Evolutionary conservation across 2,888 invertebrate genomes (phyloP).

Genomic region (Noctua janthe): DNA sequence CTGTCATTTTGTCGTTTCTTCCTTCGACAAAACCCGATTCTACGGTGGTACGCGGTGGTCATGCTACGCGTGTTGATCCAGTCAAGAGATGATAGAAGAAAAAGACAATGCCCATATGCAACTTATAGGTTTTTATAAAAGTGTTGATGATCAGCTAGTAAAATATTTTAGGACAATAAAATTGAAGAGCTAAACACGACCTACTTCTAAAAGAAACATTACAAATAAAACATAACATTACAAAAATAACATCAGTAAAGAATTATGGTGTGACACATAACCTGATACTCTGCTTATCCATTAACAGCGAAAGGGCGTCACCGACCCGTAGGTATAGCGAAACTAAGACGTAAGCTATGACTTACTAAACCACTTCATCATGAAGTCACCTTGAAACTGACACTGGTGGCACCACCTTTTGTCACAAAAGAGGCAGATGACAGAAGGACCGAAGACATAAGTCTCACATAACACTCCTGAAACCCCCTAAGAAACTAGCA

Average conservation of each 20-base stretch:
- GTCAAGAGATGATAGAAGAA: neutral
- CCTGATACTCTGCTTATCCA: conserved; percentile 25
- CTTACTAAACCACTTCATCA: conserved; percentile 52
- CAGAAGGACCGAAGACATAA: conserved; percentile 20
- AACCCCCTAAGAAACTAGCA: neutral
- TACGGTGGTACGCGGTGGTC: no score
- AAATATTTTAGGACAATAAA: neutral
- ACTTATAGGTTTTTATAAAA: neutral
- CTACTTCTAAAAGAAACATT: neutral
- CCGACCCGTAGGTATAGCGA: conserved; percentile 5
- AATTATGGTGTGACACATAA: neutral
- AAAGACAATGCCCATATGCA: neutral
- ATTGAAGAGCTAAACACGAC: neutral
- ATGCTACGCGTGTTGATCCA: neutral
- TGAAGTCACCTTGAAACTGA: conserved; percentile 53
- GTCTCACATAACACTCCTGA: neutral
- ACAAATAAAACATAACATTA: neutral
- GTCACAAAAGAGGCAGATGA: neutral
- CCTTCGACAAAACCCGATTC: no score
- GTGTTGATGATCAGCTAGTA: neutral
- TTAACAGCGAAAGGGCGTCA: conserved; percentile 49
- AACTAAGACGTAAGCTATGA: conserved; percentile 32
- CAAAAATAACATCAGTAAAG: neutral
- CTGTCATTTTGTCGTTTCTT: no score
- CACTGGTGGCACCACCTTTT: conserved; percentile 36